A percentile compares a stretch with the other conserved stretches of the same genome.
These are phyloP conservation scores for Polyploca ridens DNA, from an alignment of 2,888 invertebrate genomes.

Conservation along the genomic window DNA sequence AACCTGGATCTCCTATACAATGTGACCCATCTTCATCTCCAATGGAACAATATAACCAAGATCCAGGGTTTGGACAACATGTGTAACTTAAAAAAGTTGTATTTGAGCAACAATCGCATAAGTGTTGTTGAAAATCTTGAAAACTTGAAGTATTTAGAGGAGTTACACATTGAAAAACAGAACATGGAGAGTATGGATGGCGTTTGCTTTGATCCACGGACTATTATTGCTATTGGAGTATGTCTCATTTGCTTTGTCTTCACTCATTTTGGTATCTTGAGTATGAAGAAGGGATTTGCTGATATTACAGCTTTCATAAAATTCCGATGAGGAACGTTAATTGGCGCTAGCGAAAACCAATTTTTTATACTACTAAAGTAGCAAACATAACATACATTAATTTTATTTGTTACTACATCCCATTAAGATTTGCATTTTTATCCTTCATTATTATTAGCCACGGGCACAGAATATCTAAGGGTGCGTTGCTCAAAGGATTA, in stretches of 20 bases:
- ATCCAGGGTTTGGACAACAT: constrained; percentile 87
- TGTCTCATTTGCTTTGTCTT: constrained; percentile 29
- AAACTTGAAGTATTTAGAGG: constrained; percentile 83
- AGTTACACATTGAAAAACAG: constrained; percentile 89
- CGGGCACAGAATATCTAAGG: no score
- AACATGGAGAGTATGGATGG: constrained; percentile 80
- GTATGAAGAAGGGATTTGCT: no score
- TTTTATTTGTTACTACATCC: no score
- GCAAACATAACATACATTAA: no score
- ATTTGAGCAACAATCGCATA: constrained; percentile 88
- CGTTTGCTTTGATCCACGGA: constrained; percentile 88
- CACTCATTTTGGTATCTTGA: no score
- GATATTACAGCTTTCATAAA: no score
- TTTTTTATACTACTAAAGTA: no score
- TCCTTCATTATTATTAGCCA: no score
- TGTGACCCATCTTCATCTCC: constrained; percentile 88
- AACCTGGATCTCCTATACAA: constrained; percentile 87
- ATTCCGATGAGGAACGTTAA: no score
- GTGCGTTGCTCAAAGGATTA: no score
- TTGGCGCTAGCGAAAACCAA: no score
- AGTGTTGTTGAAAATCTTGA: constrained; percentile 89
- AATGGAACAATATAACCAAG: constrained; percentile 90
- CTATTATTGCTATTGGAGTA: constrained; percentile 84
- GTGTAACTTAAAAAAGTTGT: constrained; percentile 89
- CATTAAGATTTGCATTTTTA: no score